Base-by-base conservation (phyloP, 2,797 vertebrate species). In the Benthosema pterotum region DNA sequence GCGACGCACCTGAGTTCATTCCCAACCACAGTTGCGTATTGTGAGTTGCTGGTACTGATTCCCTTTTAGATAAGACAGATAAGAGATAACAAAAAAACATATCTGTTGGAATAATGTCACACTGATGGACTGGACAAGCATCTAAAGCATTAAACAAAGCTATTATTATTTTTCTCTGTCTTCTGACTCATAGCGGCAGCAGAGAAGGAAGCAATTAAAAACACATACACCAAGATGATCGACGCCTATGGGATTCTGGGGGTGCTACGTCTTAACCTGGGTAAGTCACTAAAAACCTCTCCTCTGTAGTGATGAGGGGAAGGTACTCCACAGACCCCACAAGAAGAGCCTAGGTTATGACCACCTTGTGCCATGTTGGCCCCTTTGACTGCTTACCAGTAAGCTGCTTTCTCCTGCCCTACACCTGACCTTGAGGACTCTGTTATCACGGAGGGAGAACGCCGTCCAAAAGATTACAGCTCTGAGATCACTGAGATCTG, bases 231-330 rank as follows among this genome's bases (percentile, higher is more conserved):
- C 71, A 99, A 96, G 90, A 96, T 98, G 72, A 89, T 98, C 80
- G 98, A 99, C 84, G 96, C 96, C 0, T 99, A 99, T 73, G 98
- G 97, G 51, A 96, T 99, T 65, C 78, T 99, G 65, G 98, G 98
- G 3, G 96, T 99, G 65, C 92, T 99, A 55, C 94, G 96, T 15
- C 90, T 99, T 63, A 99, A 99, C 74, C 93, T 99, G 2, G 97
- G 98, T 99, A 88, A 95, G 95, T 91, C 62, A 12, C 16, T 38
- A 0, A 51, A n/a, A 16, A 52, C 38, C 1, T 59, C 0, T 42
- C 57, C 16, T 53, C 0, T 16, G 53, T 6, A 28, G 50, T 74
- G 7, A 55, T 52, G 14, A 5, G 32, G 32, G 32, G 48, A 12
- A 72, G 1, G 5, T 60, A 15, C 13, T 7, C 17, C 16, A 54